These are phyloP conservation scores for Oceanodroma tethys DNA, from an alignment of 2,113 vertebrate genomes.

Conservation along the genomic window DNA sequence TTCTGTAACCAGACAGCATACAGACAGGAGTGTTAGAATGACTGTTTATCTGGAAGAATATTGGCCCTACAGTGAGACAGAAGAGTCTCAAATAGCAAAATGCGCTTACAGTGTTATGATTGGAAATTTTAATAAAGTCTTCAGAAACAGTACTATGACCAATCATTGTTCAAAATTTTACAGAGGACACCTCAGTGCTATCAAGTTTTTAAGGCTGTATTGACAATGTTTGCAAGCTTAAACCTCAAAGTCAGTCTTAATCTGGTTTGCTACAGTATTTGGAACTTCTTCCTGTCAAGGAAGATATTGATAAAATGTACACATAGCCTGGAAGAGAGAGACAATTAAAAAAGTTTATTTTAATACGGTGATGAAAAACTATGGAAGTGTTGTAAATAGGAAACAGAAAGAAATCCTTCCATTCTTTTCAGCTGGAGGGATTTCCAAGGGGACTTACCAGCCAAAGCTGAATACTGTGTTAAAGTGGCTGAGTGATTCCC, in stretches of 20 bases:
- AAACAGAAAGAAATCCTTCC: neutral
- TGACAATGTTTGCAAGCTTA: neutral
- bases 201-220: neutral
- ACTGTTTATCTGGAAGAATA: neutral
- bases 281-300: neutral
- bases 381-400: neutral
- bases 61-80: neutral
- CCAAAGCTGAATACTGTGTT: neutral
- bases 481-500: neutral
- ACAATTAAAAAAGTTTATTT: neutral
- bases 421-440: neutral
- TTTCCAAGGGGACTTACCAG: neutral
- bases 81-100: neutral
- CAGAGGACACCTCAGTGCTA: neutral
- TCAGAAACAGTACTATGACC: neutral
- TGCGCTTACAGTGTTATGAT: rapidly evolving
- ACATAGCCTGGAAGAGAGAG: neutral
- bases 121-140: neutral
- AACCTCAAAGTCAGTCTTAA: neutral
- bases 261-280: neutral
- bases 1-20: neutral
- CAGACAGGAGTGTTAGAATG: neutral
- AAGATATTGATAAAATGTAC: neutral
- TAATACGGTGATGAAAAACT: neutral
- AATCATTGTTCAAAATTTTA: neutral